Conservation (phyloP, 2,113 vertebrate species). For the Eudorcas thomsonii region DNA sequence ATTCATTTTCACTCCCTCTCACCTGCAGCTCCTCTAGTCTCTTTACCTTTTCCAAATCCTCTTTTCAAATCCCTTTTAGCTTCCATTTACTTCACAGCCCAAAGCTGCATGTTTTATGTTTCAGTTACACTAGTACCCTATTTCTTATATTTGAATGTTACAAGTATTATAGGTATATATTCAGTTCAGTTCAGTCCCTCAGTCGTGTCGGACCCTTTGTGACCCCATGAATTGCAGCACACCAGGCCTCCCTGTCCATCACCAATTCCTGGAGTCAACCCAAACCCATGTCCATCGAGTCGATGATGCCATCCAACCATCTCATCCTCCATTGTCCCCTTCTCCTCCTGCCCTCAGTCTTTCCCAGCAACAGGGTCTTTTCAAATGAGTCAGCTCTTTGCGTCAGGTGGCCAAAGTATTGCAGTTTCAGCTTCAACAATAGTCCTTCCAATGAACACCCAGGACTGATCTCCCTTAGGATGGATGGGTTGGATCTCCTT, state of each 20-base stretch:
- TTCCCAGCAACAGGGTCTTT: neutral
- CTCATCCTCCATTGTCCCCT: neutral
- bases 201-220: fast-evolving
- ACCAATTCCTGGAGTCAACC: neutral
- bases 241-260: neutral
- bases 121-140: neutral
- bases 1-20: neutral
- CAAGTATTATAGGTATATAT: neutral
- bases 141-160: neutral
- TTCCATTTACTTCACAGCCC: neutral
- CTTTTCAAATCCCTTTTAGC: neutral
- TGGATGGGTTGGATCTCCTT: neutral
- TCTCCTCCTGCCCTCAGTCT: neutral
- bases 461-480: neutral
- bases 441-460: neutral
- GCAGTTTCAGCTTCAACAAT: neutral
- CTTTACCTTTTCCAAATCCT: neutral
- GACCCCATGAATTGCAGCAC: neutral
- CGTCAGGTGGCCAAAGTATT: neutral
- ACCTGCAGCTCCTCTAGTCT: neutral
- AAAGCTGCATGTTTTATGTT: neutral
- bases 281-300: neutral
- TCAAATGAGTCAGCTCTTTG: neutral
- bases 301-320: neutral
- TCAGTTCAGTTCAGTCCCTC: neutral